These are phyloP conservation scores for Agriopis aurantiaria DNA, from an alignment of 2,888 invertebrate genomes.

Conservation along the genomic window DNA sequence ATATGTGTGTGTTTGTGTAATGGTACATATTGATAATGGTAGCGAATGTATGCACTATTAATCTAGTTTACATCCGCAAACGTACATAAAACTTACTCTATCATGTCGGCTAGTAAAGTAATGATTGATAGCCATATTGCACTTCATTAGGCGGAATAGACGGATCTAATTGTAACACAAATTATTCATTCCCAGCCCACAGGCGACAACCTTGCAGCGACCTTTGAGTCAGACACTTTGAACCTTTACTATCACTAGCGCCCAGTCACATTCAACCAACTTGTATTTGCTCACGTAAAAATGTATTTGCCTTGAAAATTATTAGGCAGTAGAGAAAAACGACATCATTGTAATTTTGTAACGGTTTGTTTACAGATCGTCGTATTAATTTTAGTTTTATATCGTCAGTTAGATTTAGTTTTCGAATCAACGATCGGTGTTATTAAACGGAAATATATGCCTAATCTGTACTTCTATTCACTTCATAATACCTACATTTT, in stretches of 20 bases:
- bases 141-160: constrained; percentile 22
- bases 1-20: too few species aligned
- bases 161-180: constrained; percentile 24
- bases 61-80: constrained; percentile 21
- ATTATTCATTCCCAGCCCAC: constrained; percentile 29
- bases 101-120: background rate
- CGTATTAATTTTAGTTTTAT: constrained; percentile 6
- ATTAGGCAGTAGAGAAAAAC: background rate
- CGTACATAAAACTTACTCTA: background rate
- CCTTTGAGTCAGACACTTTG: constrained; percentile 63
- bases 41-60: too few species aligned
- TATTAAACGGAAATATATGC: background rate
- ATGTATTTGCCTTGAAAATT: constrained; percentile 1
- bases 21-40: too few species aligned
- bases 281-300: constrained; percentile 28
- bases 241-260: constrained; percentile 66
- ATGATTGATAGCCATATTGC: constrained; percentile 28
- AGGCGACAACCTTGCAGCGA: constrained; percentile 64
- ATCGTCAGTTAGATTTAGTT: constrained; percentile 2
- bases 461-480: too few species aligned
- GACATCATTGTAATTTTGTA: constrained; percentile 19
- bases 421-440: background rate
- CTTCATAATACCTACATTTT: too few species aligned
- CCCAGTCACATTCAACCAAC: constrained; percentile 34
- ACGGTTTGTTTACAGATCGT: constrained; percentile 8